These are phyloP conservation scores for Amphipyra tragopoginis DNA, from an alignment of 2,888 invertebrate genomes.

Conservation along the genomic window DNA sequence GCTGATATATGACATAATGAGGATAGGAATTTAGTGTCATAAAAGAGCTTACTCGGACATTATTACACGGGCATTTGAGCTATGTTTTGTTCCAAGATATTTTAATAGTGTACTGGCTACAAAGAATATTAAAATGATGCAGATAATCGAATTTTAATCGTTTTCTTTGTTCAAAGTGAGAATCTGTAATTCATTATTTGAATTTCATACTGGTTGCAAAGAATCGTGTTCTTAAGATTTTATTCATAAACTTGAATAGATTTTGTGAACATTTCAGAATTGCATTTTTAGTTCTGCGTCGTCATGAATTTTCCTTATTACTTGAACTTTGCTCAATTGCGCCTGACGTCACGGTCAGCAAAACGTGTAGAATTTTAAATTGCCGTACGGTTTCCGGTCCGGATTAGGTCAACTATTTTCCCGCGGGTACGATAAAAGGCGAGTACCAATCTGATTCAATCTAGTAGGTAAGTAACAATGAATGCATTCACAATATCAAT, in stretches of 20 bases:
- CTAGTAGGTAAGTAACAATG: neutral
- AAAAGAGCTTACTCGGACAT: conserved; percentile 57
- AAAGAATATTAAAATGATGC: conserved; percentile 32
- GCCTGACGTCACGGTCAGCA: conserved; percentile 41
- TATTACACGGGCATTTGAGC: conserved; percentile 32
- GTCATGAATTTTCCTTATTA: conserved; percentile 36
- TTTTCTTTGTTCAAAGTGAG: conserved; percentile 18
- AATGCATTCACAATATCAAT: conserved; percentile 1
- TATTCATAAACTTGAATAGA: conserved; percentile 6
- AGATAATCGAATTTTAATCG: conserved; percentile 25
- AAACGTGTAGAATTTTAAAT: conserved; percentile 48
- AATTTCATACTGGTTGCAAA: no score
- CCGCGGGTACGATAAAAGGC: conserved; percentile 5
- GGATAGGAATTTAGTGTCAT: conserved; percentile 64
- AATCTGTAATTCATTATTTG: neutral
- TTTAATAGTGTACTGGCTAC: conserved; percentile 30
- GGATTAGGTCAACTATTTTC: conserved; percentile 16
- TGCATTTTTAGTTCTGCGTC: conserved; percentile 19
- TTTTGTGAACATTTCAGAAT: conserved; percentile 18
- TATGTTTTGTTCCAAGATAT: conserved; percentile 29
- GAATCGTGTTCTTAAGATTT: no score
- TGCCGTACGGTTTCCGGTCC: conserved; percentile 10
- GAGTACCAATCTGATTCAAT: conserved; percentile 18
- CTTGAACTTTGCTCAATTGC: conserved; percentile 43
- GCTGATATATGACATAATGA: conserved; percentile 73